These are phyloP conservation scores for Drosophila varians DNA, from an alignment of 1,140 invertebrate genomes.

Conservation along the genomic window DNA sequence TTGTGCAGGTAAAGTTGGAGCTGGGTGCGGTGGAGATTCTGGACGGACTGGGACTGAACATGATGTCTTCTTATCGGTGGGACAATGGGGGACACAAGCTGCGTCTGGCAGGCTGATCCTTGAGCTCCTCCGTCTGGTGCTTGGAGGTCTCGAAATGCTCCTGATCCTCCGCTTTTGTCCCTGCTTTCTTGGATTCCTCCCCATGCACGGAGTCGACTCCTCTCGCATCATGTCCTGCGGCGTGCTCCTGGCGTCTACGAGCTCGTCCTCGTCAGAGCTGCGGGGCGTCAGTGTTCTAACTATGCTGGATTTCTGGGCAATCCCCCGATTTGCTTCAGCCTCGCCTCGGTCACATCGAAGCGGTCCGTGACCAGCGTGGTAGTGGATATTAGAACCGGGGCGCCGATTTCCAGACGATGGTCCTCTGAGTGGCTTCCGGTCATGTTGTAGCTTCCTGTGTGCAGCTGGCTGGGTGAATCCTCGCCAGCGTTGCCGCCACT, in stretches of 20 bases:
- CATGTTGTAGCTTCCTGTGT: conserved; percentile 81
- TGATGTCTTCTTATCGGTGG: conserved; percentile 45
- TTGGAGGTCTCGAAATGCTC: conserved; percentile 32
- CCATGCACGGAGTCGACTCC: not conserved
- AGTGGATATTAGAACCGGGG: conserved; percentile 80
- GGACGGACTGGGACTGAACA: conserved; percentile 72
- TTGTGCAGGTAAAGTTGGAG: conserved; percentile 74
- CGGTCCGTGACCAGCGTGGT: conserved; percentile 78
- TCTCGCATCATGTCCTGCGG: conserved; percentile 31
- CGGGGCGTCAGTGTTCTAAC: conserved; percentile 59
- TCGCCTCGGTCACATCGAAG: conserved; percentile 73
- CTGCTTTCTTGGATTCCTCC: conserved; percentile 9
- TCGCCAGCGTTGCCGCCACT: not conserved
- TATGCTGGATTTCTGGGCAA: conserved; percentile 62
- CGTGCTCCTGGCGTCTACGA: conserved; percentile 64
- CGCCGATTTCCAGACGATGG: conserved; percentile 79
- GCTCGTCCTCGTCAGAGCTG: conserved; percentile 78
- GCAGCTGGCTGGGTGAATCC: conserved; percentile 61
- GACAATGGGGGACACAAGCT: not conserved
- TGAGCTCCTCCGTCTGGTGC: conserved; percentile 11
- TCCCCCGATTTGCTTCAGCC: conserved; percentile 72
- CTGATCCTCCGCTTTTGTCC: not conserved
- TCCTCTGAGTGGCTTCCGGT: conserved; percentile 78
- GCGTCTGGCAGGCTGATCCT: not conserved
- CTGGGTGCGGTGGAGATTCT: conserved; percentile 78